Conservation (phyloP, 2,113 vertebrate genomes). For the Rhynchomys soricoides region DNA sequence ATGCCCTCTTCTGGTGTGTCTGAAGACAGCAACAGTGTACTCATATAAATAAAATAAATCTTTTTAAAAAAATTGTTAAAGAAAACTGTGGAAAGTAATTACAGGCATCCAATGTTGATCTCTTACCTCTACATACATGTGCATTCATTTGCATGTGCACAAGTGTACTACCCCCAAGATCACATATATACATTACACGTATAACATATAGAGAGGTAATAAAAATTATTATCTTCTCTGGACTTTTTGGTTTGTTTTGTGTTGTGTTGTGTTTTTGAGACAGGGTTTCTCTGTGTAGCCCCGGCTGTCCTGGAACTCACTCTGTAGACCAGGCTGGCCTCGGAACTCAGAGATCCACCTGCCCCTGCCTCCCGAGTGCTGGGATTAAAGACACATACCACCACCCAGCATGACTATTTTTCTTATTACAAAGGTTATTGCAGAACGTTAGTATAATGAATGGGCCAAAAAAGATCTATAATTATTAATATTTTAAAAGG, state of each 20-base stretch:
- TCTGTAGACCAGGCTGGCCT: not conserved
- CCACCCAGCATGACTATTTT: not conserved
- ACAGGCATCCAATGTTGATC: not conserved
- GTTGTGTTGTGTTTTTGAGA: not conserved
- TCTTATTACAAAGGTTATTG: conserved; percentile 50
- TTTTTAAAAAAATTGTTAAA: no score
- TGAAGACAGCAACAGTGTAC: no score
- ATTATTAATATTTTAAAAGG: conserved; percentile 62
- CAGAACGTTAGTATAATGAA: conserved; percentile 30
- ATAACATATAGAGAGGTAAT: not conserved
- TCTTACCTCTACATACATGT: not conserved
- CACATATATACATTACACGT: not conserved
- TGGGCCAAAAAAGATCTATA: not conserved
- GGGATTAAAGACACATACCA: not conserved
- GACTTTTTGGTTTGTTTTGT: not conserved
- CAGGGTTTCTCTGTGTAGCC: not conserved
- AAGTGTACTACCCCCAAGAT: not conserved
- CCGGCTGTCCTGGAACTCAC: not conserved
- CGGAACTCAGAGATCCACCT: not conserved
- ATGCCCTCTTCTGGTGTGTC: no score
- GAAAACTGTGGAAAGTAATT: not conserved
- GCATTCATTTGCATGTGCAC: no score
- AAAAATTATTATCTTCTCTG: conserved; percentile 39
- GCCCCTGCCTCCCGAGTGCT: not conserved
- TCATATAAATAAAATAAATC: no score